Percentiles rank a stretch among this genome's conserved stretches.
Conservation (phyloP, 2,113 vertebrate genomes). For the Plestiodon gilberti region DNA sequence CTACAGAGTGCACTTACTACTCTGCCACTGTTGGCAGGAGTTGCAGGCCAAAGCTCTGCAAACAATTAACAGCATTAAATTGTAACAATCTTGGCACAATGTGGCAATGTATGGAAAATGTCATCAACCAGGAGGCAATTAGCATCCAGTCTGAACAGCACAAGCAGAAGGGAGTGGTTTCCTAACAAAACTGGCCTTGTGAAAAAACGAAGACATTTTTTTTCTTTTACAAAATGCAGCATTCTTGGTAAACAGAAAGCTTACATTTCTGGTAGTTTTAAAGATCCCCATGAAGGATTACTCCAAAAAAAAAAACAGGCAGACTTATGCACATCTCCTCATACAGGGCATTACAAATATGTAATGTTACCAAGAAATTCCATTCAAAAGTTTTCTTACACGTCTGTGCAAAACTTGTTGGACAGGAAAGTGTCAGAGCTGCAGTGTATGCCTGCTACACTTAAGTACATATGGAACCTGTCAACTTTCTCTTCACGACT, state of each 20-base stretch:
- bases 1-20: conserved; percentile 16
- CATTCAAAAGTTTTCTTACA: conserved; percentile 33
- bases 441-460: conserved; percentile 63
- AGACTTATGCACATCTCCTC: conserved; percentile 28
- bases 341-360: conserved; percentile 39
- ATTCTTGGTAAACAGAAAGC: conserved; percentile 50
- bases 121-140: conserved; percentile 57
- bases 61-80: conserved; percentile 31
- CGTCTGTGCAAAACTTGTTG: conserved; percentile 55
- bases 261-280: background rate
- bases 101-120: conserved; percentile 63
- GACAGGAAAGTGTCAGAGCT: conserved; percentile 67
- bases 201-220: conserved; percentile 18
- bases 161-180: conserved; percentile 69
- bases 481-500: conserved; percentile 70
- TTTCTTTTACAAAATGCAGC: conserved; percentile 43
- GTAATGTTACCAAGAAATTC: conserved; percentile 50
- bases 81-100: conserved; percentile 54
- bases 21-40: background rate
- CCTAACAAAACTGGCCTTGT: conserved; percentile 61
- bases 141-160: conserved; percentile 51
- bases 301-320: conserved; percentile 41
- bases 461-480: conserved; percentile 74
- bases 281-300: conserved; percentile 50
- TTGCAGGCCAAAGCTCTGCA: conserved; percentile 27